phyloP scores from a whole-genome alignment of 2,113 vertebrate species.

The Echinops telfairi region DNA sequence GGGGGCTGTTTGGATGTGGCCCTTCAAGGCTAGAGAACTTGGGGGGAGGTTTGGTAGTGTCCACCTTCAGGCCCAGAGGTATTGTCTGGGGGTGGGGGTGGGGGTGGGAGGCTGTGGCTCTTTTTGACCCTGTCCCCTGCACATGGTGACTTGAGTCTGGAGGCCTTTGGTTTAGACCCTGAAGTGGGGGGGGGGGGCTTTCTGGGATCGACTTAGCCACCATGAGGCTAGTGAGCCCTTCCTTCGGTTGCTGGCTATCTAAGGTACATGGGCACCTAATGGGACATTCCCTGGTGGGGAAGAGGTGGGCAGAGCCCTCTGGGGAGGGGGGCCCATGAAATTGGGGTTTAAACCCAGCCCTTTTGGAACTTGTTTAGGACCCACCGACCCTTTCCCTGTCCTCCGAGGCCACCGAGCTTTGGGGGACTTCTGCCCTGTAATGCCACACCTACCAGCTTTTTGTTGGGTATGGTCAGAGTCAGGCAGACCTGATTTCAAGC shows the following conservation, averaged over 20 bases:
- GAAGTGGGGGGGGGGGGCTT: constrained; percentile 17
- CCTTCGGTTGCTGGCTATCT: constrained; percentile 69
- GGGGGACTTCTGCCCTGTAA: constrained; percentile 9
- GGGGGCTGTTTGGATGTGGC: neutral
- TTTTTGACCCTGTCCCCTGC: neutral
- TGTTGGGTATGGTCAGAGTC: constrained; percentile 38
- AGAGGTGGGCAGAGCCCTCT: neutral
- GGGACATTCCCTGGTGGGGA: constrained; percentile 44
- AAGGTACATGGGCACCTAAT: constrained; percentile 61
- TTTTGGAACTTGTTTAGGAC: constrained; percentile 22
- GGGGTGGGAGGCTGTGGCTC: neutral
- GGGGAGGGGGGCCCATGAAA: constrained; percentile 3
- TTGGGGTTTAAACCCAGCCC: constrained; percentile 8
- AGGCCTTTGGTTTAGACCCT: constrained; percentile 30
- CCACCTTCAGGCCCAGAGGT: neutral
- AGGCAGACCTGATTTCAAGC: constrained; percentile 59
- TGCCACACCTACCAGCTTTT: neutral
- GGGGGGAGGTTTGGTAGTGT: neutral
- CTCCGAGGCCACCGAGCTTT: neutral
- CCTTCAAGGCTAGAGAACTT: neutral
- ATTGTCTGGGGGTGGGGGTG: neutral
- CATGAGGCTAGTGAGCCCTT: constrained; percentile 65
- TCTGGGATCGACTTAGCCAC: constrained; percentile 49
- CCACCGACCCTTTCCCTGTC: neutral
- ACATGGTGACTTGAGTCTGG: constrained; percentile 30